A percentile compares a stretch with the other conserved stretches of the same genome.
Conservation (phyloP, 2,888 invertebrate genomes). For the Periphyllus acericola region DNA sequence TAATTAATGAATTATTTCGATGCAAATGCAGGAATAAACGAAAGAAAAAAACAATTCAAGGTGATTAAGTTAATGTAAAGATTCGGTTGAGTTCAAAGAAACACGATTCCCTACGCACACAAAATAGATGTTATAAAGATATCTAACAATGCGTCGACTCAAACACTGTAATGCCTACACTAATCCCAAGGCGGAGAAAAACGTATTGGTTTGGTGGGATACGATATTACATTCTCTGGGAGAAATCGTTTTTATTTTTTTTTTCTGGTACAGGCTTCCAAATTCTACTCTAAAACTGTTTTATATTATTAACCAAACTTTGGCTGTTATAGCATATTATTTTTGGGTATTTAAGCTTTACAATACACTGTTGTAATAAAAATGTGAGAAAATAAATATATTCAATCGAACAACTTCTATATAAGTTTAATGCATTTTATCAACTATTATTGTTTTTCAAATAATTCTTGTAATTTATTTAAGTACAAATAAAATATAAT, state of each 20-base stretch:
- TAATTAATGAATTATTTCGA: neutral
- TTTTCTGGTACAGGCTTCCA: neutral
- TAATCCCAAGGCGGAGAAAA: constrained; percentile 37
- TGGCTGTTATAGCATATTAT: too few relatives aligned
- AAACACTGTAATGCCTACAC: constrained; percentile 25
- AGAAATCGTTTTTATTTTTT: neutral
- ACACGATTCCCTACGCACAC: neutral
- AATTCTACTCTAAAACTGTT: neutral
- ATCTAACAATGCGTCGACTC: constrained; percentile 15
- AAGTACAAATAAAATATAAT: too few relatives aligned
- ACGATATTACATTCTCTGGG: constrained; percentile 1
- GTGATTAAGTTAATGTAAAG: neutral
- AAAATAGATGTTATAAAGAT: constrained; percentile 36
- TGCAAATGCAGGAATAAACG: neutral
- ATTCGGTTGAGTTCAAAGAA: neutral
- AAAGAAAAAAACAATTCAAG: neutral
- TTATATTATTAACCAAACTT: too few relatives aligned
- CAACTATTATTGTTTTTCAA: too few relatives aligned
- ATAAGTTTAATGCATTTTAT: too few relatives aligned
- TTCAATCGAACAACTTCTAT: too few relatives aligned
- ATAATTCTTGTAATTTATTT: too few relatives aligned
- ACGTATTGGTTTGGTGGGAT: constrained; percentile 7
- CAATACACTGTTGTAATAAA: too few relatives aligned
- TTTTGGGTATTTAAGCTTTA: too few relatives aligned
- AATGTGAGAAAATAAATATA: too few relatives aligned